These are phyloP conservation scores for Plemyria rubiginata DNA, from an alignment of 2,888 invertebrate genomes.

Conservation along the genomic window DNA sequence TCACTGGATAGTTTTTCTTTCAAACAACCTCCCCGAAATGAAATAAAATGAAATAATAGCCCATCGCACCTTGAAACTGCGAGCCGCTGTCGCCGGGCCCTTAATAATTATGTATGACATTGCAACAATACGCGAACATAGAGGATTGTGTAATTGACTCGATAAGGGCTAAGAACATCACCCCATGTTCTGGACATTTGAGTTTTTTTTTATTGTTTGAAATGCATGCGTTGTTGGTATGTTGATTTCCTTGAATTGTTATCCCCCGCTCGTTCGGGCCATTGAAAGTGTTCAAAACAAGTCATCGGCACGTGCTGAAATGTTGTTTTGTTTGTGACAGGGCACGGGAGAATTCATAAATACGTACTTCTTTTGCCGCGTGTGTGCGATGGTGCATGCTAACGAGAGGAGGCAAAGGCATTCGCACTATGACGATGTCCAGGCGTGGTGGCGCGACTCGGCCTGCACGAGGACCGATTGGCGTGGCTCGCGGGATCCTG, in stretches of 20 bases:
- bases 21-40: too few species aligned
- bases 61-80: too few species aligned
- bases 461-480: slow-evolving; percentile 88
- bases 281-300: slow-evolving; percentile 15
- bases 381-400: slow-evolving; percentile 94
- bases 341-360: slow-evolving; percentile 98
- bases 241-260: slow-evolving; percentile 12
- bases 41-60: too few species aligned
- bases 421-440: slow-evolving; percentile 91
- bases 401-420: slow-evolving; percentile 71
- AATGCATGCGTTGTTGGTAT: slow-evolving; percentile 9
- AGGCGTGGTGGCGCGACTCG: slow-evolving; percentile 94
- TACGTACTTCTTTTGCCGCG: slow-evolving; percentile 96
- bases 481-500: slow-evolving; percentile 59
- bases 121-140: background rate
- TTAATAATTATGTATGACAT: background rate
- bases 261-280: slow-evolving; percentile 5
- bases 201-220: background rate
- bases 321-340: slow-evolving; percentile 61
- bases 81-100: too few species aligned
- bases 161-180: background rate
- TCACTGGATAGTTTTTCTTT: too few species aligned
- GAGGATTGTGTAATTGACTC: background rate
- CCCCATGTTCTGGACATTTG: background rate
- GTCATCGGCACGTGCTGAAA: slow-evolving; percentile 10